Percentiles rank a stretch among this genome's conserved stretches.
Conservation (phyloP, 2,113 vertebrate species). For the Emydura subglobosa region DNA sequence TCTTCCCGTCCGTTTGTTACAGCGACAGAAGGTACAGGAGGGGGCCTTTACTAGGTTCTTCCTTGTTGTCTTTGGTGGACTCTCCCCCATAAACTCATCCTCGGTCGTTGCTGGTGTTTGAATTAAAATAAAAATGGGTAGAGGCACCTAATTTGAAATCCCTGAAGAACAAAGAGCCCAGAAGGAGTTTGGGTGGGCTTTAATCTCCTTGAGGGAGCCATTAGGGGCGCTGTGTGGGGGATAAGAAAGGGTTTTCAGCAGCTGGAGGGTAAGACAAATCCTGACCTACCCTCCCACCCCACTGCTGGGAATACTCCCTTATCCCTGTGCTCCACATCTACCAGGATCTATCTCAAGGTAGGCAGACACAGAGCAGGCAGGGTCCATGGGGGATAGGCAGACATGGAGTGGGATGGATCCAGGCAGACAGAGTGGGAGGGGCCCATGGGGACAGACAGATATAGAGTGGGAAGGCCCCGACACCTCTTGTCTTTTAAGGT, state of each 20-base stretch:
- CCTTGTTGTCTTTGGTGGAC: not conserved
- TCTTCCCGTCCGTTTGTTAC: not conserved
- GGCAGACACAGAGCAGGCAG: not conserved
- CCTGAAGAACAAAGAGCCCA: not conserved
- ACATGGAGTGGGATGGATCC: not conserved
- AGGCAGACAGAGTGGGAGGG: not conserved
- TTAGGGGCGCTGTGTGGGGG: not conserved
- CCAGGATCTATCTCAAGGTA: not conserved
- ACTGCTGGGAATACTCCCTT: fast-evolving
- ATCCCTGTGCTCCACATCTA: not conserved
- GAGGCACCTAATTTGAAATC: not conserved
- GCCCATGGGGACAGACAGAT: not conserved
- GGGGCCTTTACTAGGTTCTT: not conserved
- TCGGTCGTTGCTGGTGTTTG: not conserved
- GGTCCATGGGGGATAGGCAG: not conserved
- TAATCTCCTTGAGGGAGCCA: not conserved
- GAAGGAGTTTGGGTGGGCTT: not conserved
- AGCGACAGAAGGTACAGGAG: not conserved
- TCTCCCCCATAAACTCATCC: not conserved
- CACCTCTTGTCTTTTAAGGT: not conserved
- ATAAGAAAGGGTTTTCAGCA: not conserved
- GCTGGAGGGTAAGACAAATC: not conserved
- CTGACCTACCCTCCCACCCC: not conserved
- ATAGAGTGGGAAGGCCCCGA: fast-evolving
- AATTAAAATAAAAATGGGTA: not conserved